Evolutionary conservation across 2,113 vertebrate genomes (phyloP), one percentile per base, ranked within the genome.

Genomic region (Verasper variegatus): DNA sequence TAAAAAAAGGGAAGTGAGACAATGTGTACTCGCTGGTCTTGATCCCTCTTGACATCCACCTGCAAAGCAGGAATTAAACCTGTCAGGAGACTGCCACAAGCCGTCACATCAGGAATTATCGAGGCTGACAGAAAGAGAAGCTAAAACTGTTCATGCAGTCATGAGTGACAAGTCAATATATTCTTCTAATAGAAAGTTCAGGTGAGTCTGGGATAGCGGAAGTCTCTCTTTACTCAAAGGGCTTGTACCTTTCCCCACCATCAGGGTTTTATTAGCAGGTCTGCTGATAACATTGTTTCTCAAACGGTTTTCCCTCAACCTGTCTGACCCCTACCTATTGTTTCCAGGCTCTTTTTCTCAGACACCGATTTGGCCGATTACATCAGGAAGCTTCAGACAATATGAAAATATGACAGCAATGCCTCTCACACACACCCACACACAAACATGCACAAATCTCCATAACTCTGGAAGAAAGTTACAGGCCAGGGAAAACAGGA

Each of bases 271-370:
- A 72, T 83, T 63, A 72, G 71, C 75, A 78, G 59, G 40, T 69
- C 77, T 72, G n/a, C 63, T 67, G 89, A 90, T 75, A 88, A 87
- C 86, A 91, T 90, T 91, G 87, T 90, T 85, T 57, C 58, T 70
- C 70, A 83, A 80, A 79, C 75, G 68, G 76, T 75, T 82, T 79
- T 79, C 68, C 85, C 76, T 26, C 47, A 74, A 90, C 76, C 87
- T 45, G 15, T 70, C n/a, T 88, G 72, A 76, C 82, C 87, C 40
- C 59, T 64, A 66, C 47, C 78, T 72, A 90, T 91, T 93, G 89
- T 92, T 89, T 72, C 51, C 79, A 45, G 31, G 18, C 56, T 60
- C 71, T 72, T 84, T 68, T 20, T 56, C 47, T 78, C 70, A 70
- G 70, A 62, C 69, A 55, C 26, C 24, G 35, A 79, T 89, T 89